A percentile compares a stretch with the other conserved stretches of the same genome.
phyloP scores from a whole-genome alignment of 64 coral and sea anemone species.

The Montipora sp. region DNA sequence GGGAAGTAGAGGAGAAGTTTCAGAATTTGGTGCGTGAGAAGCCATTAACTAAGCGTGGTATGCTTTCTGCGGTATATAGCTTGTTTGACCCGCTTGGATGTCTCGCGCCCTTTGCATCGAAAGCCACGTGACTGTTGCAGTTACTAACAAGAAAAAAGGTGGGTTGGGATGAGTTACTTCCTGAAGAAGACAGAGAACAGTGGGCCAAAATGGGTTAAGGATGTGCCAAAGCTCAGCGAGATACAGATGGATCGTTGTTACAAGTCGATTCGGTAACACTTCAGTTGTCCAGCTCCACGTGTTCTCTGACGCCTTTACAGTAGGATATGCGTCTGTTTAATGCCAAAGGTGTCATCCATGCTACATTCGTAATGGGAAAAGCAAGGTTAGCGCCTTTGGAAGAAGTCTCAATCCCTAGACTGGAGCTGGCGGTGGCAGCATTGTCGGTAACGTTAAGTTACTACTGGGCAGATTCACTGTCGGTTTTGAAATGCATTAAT shows the following conservation, averaged over 20 bases:
- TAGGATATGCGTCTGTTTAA: background rate
- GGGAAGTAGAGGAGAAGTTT: background rate
- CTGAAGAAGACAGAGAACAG: background rate
- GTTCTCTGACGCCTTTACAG: background rate
- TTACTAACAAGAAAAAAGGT: too few relatives aligned
- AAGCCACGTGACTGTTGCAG: too few relatives aligned
- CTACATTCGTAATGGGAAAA: constrained; percentile 27
- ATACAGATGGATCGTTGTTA: too few relatives aligned
- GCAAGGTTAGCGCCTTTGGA: constrained; percentile 34
- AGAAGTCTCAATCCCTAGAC: constrained; percentile 21
- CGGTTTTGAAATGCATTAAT: constrained; percentile 38
- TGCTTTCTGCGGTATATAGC: too few relatives aligned
- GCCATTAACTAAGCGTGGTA: too few relatives aligned
- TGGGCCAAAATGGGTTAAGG: too few relatives aligned
- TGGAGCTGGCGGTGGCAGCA: constrained; percentile 35
- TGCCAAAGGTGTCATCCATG: background rate
- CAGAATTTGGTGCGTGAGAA: too few relatives aligned
- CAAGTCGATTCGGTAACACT: too few relatives aligned
- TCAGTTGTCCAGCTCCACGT: background rate
- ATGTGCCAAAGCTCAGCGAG: too few relatives aligned
- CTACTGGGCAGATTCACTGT: constrained; percentile 45
- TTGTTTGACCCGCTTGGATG: too few relatives aligned
- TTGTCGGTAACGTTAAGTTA: constrained; percentile 37
- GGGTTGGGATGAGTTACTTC: too few relatives aligned
- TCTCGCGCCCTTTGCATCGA: too few relatives aligned